Percentiles rank a stretch among this genome's conserved stretches.
Evolutionary conservation across 2,888 invertebrate species (phyloP).

Genomic region (Timandra comae): DNA sequence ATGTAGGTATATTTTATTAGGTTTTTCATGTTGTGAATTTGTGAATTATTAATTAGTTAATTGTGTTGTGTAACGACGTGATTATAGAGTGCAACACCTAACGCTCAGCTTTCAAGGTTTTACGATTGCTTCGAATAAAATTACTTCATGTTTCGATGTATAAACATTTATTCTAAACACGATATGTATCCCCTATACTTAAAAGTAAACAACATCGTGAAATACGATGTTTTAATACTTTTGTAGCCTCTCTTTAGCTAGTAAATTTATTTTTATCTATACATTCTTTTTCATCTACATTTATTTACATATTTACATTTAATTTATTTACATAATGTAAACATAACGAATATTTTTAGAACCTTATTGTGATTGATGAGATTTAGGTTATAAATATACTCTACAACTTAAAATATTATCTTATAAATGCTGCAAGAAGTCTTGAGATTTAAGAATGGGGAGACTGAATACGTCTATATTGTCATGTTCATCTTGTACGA

Average conservation of each 20-base stretch:
- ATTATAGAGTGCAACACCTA: conserved; percentile 25
- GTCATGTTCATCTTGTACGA: conserved; percentile 11
- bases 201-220: neutral
- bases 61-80: conserved; percentile 44
- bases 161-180: conserved; percentile 1
- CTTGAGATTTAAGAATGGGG: conserved; percentile 38
- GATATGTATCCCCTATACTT: no score
- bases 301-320: no score
- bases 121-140: conserved; percentile 9
- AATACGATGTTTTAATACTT: neutral
- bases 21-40: conserved; percentile 31
- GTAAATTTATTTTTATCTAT: no score
- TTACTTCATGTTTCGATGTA: conserved; percentile 2
- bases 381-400: no score
- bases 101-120: conserved; percentile 35
- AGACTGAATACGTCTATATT: conserved; percentile 26
- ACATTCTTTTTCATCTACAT: no score
- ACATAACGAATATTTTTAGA: no score
- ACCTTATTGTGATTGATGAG: no score
- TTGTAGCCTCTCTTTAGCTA: no score
- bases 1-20: neutral
- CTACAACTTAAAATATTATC: no score
- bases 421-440: conserved; percentile 51
- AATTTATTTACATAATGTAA: no score
- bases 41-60: conserved; percentile 51